Evolutionary conservation across 2,113 vertebrate species (phyloP).

Genomic region (Callionymus lyra): DNA sequence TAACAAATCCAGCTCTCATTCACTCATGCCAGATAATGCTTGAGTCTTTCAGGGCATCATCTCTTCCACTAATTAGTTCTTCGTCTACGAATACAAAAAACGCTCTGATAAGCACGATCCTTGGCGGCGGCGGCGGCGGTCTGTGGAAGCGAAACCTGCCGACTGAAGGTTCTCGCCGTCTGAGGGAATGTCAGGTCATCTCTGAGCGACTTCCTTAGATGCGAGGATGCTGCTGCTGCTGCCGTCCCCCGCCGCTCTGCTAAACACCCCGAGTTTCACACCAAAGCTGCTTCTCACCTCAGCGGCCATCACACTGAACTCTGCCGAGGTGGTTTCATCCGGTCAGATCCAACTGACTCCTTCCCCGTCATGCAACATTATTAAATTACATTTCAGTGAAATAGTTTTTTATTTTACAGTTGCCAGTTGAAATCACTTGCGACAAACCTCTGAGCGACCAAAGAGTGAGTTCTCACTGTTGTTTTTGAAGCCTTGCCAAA

Average conservation of each 20-base stretch:
- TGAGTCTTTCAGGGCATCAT: constrained; percentile 4
- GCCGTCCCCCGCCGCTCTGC: constrained; percentile 1
- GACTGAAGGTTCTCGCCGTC: constrained; percentile 11
- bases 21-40: no score
- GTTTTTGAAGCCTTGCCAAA: constrained; percentile 15
- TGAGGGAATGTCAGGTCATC: constrained; percentile 14
- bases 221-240: constrained; percentile 23
- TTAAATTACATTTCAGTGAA: no score
- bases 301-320: neutral
- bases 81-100: constrained; percentile 11
- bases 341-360: no score
- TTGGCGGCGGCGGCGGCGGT: constrained; percentile 2
- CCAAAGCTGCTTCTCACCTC: constrained; percentile 16
- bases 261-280: constrained; percentile 18
- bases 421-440: no score
- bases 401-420: no score
- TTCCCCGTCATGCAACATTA: no score
- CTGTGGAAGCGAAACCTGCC: constrained; percentile 19
- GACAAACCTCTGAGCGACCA: no score
- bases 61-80: constrained; percentile 25
- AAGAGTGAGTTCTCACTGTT: neutral
- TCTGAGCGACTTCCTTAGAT: constrained; percentile 5
- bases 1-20: no score
- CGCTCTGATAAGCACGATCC: constrained; percentile 18
- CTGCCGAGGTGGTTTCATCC: constrained; percentile 1